phyloP scores from a whole-genome alignment of 2,888 invertebrate species.

The Lamellibrachia columna region DNA sequence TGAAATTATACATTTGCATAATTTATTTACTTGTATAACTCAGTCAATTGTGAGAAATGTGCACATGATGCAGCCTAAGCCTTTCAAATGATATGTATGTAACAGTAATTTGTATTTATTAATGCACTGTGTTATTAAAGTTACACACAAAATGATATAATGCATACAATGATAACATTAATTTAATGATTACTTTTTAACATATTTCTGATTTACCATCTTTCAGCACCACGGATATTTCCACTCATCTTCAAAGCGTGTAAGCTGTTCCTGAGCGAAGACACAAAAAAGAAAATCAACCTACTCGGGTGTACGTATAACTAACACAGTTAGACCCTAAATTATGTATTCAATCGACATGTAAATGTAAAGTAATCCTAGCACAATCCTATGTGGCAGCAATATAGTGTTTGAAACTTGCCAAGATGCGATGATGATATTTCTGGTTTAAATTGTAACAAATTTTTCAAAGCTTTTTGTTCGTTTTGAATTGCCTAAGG shows the following conservation, averaged over 20 bases:
- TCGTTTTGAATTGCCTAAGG: no score
- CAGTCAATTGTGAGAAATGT: no score
- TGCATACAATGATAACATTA: background rate
- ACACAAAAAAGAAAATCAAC: conserved; percentile 85
- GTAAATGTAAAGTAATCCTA: background rate
- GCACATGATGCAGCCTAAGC: no score
- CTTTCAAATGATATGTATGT: no score
- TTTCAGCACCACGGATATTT: conserved; percentile 85
- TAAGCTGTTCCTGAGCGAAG: conserved; percentile 88
- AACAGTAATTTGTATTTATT: no score
- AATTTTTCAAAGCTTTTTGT: no score
- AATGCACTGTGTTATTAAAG: no score
- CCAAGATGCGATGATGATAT: no score
- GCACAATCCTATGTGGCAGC: background rate
- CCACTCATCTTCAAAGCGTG: conserved; percentile 85
- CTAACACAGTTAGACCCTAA: background rate
- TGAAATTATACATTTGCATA: no score
- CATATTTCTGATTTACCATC: background rate
- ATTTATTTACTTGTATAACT: no score
- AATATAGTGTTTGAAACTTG: background rate
- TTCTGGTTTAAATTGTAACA: no score
- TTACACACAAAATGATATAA: background rate
- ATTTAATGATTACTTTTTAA: background rate
- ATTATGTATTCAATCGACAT: background rate
- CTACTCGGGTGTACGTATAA: background rate